phyloP scores from a whole-genome alignment of 2,113 vertebrate species.

The Paralichthys olivaceus region DNA sequence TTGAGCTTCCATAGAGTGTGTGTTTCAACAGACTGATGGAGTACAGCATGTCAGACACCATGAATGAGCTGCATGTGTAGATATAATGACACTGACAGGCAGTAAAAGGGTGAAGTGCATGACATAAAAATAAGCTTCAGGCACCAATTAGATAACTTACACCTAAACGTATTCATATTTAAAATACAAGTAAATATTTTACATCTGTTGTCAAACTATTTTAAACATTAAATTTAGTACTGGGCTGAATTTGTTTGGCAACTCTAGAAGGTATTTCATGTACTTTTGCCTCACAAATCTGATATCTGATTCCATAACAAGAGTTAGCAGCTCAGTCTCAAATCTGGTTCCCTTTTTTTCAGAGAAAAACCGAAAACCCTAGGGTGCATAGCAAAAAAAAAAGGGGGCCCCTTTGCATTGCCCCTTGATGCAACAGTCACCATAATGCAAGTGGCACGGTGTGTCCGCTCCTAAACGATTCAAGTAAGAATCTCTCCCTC shows the following conservation, averaged over 20 bases:
- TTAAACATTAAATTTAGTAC: too few relatives aligned
- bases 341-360: slow-evolving; percentile 47
- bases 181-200: neutral
- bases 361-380: slow-evolving; percentile 56
- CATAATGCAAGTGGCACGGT: slow-evolving; percentile 84
- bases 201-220: neutral
- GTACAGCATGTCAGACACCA: slow-evolving; percentile 56
- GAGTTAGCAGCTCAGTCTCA: slow-evolving; percentile 64
- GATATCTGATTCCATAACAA: slow-evolving; percentile 65
- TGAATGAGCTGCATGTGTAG: slow-evolving; percentile 48
- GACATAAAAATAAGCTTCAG: slow-evolving; percentile 55
- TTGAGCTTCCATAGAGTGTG: slow-evolving; percentile 43
- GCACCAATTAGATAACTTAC: slow-evolving; percentile 33
- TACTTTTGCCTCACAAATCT: slow-evolving; percentile 28
- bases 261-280: neutral
- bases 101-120: slow-evolving; percentile 61
- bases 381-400: slow-evolving; percentile 49
- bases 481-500: slow-evolving; percentile 77
- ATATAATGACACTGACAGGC: slow-evolving; percentile 70
- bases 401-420: slow-evolving; percentile 63
- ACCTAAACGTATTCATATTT: slow-evolving; percentile 19
- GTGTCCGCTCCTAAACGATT: slow-evolving; percentile 80
- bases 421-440: slow-evolving; percentile 79
- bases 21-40: slow-evolving; percentile 40
- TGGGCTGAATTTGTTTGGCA: neutral